These are phyloP conservation scores for Porites lutea DNA, from an alignment of 64 coral and sea anemone species.

Conservation along the genomic window DNA sequence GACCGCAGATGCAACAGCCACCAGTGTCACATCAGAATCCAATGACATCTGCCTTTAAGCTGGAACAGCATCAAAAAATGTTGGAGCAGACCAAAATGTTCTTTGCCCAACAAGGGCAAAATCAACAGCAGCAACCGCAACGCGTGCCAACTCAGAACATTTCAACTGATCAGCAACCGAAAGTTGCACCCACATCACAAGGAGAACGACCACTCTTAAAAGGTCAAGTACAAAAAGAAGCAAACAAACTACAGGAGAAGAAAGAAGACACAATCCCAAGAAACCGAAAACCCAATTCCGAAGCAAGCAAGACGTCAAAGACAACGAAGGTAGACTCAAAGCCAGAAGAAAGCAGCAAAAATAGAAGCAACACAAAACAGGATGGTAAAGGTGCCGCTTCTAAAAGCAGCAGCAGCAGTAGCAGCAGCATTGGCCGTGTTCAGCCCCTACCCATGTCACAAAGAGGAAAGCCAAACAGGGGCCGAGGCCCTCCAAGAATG, in stretches of 20 bases:
- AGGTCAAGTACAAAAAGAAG: constrained; percentile 28
- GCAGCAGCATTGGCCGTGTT: constrained; percentile 31
- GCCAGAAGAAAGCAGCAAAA: constrained; percentile 59
- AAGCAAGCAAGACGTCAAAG: constrained; percentile 69
- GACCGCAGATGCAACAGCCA: constrained; percentile 31
- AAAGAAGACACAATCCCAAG: constrained; percentile 71
- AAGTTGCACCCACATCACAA: background rate
- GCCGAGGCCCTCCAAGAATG: constrained; percentile 54
- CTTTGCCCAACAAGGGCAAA: constrained; percentile 61
- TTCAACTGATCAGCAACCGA: constrained; percentile 50
- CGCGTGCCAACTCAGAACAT: background rate
- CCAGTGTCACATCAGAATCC: constrained; percentile 15
- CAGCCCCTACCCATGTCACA: constrained; percentile 38
- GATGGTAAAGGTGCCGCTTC: constrained; percentile 55
- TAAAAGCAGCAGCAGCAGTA: constrained; percentile 26
- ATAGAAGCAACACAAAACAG: constrained; percentile 27
- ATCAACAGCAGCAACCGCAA: constrained; percentile 15
- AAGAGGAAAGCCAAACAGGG: constrained; percentile 26
- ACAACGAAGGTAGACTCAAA: constrained; percentile 70
- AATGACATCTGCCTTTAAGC: constrained; percentile 61
- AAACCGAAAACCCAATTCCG: constrained; percentile 51
- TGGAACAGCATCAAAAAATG: constrained; percentile 92
- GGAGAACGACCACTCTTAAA: constrained; percentile 32
- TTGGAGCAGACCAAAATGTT: constrained; percentile 84
- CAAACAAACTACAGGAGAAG: constrained; percentile 59